Percentiles rank a stretch among this genome's conserved stretches.
phyloP scores from a whole-genome alignment of 2,113 vertebrate genomes.

The Clarias gariepinus region DNA sequence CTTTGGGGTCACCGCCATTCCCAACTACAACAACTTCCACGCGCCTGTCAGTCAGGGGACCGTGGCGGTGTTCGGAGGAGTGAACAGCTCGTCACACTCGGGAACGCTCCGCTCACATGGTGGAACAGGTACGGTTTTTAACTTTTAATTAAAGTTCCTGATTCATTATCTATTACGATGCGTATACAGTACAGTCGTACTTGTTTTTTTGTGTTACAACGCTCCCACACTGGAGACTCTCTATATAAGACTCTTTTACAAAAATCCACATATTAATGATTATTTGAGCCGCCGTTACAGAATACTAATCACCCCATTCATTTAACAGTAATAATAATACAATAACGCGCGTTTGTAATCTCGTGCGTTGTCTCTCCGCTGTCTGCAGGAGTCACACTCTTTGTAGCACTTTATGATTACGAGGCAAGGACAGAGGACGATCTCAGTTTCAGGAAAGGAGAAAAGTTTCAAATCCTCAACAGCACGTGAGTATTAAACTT shows the following conservation, averaged over 20 bases:
- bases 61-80: constrained; percentile 93
- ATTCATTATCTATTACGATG: background rate
- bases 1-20: constrained; percentile 94
- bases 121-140: constrained; percentile 82
- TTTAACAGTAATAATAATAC: background rate
- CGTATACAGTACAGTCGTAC: background rate
- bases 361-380: background rate
- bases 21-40: constrained; percentile 99
- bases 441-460: constrained; percentile 98
- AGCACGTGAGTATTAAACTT: constrained; percentile 90
- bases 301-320: background rate
- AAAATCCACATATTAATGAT: background rate
- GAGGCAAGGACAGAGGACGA: constrained; percentile 98
- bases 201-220: no score
- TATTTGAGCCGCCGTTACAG: no score
- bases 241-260: no score
- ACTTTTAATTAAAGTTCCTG: background rate
- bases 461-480: constrained; percentile 98
- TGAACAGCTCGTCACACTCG: constrained; percentile 94
- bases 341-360: background rate
- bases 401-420: constrained; percentile 98
- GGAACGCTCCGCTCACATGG: constrained; percentile 92
- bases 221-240: background rate
- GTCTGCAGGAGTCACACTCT: constrained; percentile 92
- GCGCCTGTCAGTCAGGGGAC: constrained; percentile 82